phyloP scores from a whole-genome alignment of 2,113 vertebrate genomes.

The Sebastes schlegelii region DNA sequence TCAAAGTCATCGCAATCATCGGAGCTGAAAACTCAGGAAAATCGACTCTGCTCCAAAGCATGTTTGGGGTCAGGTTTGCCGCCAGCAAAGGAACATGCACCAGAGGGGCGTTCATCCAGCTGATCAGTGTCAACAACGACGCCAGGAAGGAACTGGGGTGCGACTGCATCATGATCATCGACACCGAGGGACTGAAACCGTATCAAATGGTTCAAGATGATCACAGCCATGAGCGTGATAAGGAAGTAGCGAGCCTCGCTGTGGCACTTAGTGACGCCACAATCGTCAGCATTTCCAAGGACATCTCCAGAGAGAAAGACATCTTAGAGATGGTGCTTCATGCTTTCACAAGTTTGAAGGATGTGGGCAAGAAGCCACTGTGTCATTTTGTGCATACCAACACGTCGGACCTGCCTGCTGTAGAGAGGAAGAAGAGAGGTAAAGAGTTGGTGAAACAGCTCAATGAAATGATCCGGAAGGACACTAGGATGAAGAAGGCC shows the following conservation, averaged over 20 bases:
- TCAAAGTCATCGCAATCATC: constrained; percentile 83
- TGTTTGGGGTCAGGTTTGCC: constrained; percentile 88
- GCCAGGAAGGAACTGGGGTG: constrained; percentile 71
- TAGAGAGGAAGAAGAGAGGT: constrained; percentile 81
- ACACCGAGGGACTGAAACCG: constrained; percentile 75
- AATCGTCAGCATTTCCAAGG: constrained; percentile 82
- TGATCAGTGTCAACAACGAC: constrained; percentile 69
- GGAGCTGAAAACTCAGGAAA: constrained; percentile 87
- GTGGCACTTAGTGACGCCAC: constrained; percentile 84
- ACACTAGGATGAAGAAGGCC: constrained; percentile 76
- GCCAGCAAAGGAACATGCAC: constrained; percentile 83
- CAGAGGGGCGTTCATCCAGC: constrained; percentile 81
- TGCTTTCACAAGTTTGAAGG: constrained; percentile 73
- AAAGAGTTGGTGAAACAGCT: constrained; percentile 74
- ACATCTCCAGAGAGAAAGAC: constrained; percentile 71
- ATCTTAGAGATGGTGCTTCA: constrained; percentile 75
- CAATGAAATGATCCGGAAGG: constrained; percentile 75
- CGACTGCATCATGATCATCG: constrained; percentile 77
- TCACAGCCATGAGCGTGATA: constrained; percentile 79
- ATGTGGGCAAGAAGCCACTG: constrained; percentile 79
- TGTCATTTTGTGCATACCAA: constrained; percentile 86
- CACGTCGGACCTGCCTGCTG: constrained; percentile 75
- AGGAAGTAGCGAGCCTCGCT: constrained; percentile 83
- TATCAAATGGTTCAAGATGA: constrained; percentile 68
- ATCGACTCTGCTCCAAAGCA: constrained; percentile 88